A percentile compares a stretch with the other conserved stretches of the same genome.
Evolutionary conservation across 2,113 vertebrate genomes (phyloP).

Genomic region (Arenaria interpres): DNA sequence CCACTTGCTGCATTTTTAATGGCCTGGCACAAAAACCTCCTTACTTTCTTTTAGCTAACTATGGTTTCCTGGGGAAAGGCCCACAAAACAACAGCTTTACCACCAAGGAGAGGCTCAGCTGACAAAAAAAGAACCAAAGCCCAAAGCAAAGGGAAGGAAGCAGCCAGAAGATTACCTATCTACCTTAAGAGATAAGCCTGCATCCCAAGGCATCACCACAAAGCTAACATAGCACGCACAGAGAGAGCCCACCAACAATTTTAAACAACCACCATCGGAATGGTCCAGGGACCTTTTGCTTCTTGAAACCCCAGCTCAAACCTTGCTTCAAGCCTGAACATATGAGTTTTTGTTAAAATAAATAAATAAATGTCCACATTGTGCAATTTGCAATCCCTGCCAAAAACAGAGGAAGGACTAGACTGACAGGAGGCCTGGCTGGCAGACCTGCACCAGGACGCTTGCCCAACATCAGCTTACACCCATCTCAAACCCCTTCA

Average conservation of each 20-base stretch:
- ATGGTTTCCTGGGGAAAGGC: neutral
- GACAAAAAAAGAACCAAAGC: neutral
- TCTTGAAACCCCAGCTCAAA: neutral
- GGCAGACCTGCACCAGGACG: neutral
- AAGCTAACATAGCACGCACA: accelerated
- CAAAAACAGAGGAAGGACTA: neutral
- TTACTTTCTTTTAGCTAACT: neutral
- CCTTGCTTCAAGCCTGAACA: neutral
- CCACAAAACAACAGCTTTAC: neutral
- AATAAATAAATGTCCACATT: neutral
- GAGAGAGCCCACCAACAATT: neutral
- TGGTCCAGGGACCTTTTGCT: neutral
- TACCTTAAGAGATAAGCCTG: neutral
- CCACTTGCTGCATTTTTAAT: neutral
- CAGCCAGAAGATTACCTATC: neutral
- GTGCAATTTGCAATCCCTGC: neutral
- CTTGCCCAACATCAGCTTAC: neutral
- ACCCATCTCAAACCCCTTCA: neutral
- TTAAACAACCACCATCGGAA: neutral
- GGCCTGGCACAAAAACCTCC: neutral
- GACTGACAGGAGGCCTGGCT: neutral
- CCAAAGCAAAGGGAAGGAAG: neutral
- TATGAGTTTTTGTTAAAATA: neutral
- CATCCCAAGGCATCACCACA: accelerated
- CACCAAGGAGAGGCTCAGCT: neutral